Base-by-base conservation (phyloP, 1,140 invertebrate species). In the Papilio machaon region DNA sequence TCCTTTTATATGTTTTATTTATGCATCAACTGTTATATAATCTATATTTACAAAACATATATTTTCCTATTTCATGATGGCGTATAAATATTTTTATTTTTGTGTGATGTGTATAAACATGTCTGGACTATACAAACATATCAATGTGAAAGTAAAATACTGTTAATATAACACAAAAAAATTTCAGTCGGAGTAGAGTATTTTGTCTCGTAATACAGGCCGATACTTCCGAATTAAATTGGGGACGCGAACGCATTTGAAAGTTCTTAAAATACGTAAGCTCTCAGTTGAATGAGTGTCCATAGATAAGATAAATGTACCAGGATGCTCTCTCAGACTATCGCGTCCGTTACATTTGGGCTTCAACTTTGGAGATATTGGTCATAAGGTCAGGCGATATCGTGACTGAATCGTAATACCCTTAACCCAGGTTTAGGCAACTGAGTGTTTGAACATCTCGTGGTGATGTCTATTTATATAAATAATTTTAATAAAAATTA, bases 221-320 rank as follows among this genome's bases (percentile, higher is more conserved):
- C 10, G 67, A 43, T 38, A 23, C 35, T 70, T 70, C 35, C 70
- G 38, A 15, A 35, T 73, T 3, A 17, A 73, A 73, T 73, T 43
- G 70, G 38, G 70, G 35, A 52, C 73, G 10, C 46, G 46, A 75
- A 49, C n/a, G 46, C 19, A 49, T 75, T 75, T 23, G 7, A 23
- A 19, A 75, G 46, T 30, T 75, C 74, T 80, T 73, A 80, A 80
- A 80, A 80, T 80, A 49, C 5, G 73, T 81, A 64, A 49, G 9
- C 46, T 54, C 8, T 49, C 74, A 19, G 17, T n/a, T 74, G 73
- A 74, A 74, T 74, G 19, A 52, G 19, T 49, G 23, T 75, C 46
- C 11, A 23, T 9, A 81, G 85, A 86, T 86, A 86, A 84, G 85
- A 86, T 86, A 86, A 79, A 46, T 23, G 17, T 80, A 85, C 49